phyloP scores from a whole-genome alignment of 2,797 vertebrate species.

The Enteromius anoplus region DNA sequence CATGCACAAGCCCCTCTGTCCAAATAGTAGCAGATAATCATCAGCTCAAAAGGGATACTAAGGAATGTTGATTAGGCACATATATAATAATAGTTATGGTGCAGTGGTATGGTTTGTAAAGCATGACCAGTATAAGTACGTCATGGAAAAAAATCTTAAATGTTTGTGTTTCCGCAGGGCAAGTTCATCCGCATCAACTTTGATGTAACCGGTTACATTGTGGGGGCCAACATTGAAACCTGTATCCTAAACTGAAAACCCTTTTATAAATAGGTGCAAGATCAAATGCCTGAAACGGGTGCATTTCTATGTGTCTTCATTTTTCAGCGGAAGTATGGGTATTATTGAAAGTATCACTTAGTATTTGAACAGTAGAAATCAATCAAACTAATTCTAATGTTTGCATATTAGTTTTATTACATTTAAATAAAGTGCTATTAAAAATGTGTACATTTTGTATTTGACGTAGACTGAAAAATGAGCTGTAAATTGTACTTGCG shows the following conservation, averaged over 20 bases:
- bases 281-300: background rate
- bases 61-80: background rate
- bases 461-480: background rate
- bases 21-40: background rate
- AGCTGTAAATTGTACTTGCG: background rate
- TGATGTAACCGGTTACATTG: slow-evolving; percentile 92
- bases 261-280: background rate
- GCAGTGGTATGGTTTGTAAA: background rate
- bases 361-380: background rate
- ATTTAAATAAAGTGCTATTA: background rate
- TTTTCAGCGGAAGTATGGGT: background rate
- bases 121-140: background rate
- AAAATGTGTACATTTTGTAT: background rate
- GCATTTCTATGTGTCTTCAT: background rate
- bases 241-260: slow-evolving; percentile 58
- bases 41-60: background rate
- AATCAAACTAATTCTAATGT: background rate
- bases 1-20: background rate
- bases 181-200: slow-evolving; percentile 99
- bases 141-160: slow-evolving; percentile 56
- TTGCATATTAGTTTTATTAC: background rate
- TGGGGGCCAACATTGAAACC: slow-evolving; percentile 87
- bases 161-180: slow-evolving; percentile 76
- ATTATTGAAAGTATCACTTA: background rate
- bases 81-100: background rate